phyloP scores from a whole-genome alignment of 2,888 invertebrate genomes.

The Prostheceraeus crozeri region DNA sequence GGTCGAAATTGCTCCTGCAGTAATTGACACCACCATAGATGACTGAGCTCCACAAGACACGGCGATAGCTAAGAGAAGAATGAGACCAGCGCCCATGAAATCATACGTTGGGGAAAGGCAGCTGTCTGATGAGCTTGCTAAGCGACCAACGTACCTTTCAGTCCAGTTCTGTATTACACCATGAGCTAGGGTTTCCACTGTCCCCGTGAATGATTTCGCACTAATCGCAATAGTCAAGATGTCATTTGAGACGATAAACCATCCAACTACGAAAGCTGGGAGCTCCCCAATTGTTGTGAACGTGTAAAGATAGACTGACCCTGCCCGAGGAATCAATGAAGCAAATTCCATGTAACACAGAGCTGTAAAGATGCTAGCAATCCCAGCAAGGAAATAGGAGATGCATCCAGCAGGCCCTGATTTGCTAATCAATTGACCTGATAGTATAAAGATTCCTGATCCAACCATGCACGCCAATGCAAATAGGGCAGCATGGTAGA shows the following conservation, averaged over 20 bases:
- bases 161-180: too few relatives aligned
- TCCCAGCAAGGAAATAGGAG: neutral
- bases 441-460: constrained; percentile 92
- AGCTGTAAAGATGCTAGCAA: neutral
- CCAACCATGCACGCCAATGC: constrained; percentile 76
- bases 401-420: neutral
- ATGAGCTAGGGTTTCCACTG: neutral
- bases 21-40: too few relatives aligned
- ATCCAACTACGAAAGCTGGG: constrained; percentile 3
- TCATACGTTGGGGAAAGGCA: too few relatives aligned
- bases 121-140: too few relatives aligned
- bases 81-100: too few relatives aligned
- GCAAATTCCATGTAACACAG: constrained; percentile 5
- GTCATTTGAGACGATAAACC: constrained; percentile 1
- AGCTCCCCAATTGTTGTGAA: neutral
- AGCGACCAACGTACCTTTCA: too few relatives aligned
- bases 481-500: constrained; percentile 77
- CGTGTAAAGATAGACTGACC: neutral
- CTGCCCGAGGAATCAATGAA: neutral
- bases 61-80: too few relatives aligned
- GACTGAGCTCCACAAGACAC: too few relatives aligned
- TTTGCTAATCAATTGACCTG: constrained; percentile 61
- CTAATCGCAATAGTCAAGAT: neutral
- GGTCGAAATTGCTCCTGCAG: too few relatives aligned
- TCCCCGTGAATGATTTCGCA: constrained; percentile 2